Conservation (phyloP, 2,888 invertebrate genomes). For the Drosophila acutilabella region DNA sequence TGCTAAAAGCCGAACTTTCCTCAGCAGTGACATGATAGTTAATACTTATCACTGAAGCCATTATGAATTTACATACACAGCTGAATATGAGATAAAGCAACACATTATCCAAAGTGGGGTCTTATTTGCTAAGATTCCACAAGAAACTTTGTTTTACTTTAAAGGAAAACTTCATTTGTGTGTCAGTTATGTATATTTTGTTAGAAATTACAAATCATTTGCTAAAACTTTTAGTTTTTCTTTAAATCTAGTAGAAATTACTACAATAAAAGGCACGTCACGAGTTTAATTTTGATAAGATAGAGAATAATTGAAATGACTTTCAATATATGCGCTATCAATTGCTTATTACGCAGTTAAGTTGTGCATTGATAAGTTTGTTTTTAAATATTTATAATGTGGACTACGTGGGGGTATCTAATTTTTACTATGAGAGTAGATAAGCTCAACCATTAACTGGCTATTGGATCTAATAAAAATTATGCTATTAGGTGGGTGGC, state of each 20-base stretch:
- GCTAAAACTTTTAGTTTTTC: neutral
- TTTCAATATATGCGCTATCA: constrained; percentile 16
- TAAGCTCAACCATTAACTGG: too few relatives aligned
- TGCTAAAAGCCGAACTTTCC: constrained; percentile 39
- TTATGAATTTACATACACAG: constrained; percentile 41
- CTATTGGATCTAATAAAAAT: too few relatives aligned
- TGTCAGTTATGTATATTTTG: too few relatives aligned
- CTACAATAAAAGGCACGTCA: neutral
- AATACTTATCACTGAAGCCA: constrained; percentile 40
- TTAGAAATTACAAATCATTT: neutral
- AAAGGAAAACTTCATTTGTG: neutral
- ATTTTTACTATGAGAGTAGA: too few relatives aligned
- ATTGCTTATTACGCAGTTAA: neutral
- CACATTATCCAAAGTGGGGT: neutral
- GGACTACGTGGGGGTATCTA: neutral
- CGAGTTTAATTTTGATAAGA: constrained; percentile 6
- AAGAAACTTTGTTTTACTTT: neutral
- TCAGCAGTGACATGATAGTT: constrained; percentile 40
- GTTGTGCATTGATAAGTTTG: neutral
- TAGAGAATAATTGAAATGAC: neutral
- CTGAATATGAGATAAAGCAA: constrained; percentile 5
- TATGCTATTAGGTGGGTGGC: too few relatives aligned
- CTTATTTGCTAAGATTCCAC: neutral
- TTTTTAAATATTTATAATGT: neutral
- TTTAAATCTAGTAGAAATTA: neutral